Base-by-base conservation (phyloP, 1,140 invertebrate species). In the Lordiphosa mommai region DNA sequence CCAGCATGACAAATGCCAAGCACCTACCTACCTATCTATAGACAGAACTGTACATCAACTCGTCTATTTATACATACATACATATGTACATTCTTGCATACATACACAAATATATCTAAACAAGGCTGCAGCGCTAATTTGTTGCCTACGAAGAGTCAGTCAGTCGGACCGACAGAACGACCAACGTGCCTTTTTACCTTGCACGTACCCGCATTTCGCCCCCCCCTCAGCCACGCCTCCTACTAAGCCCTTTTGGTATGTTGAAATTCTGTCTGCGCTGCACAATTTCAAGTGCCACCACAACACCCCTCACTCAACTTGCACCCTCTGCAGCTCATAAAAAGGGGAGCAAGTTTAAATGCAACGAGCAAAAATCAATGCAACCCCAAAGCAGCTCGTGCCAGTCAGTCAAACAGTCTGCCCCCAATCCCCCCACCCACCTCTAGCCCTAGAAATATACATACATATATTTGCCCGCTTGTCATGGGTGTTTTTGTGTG, bases 291-390 rank as follows among this genome's bases (percentile, higher is more conserved):
- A 85, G 73, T 68, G 47, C 47, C 41, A 36, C 32, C 16, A n/a
- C n/a, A 37, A 16, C 50, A 6, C 29, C 30, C 34, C 16, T 8
- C n/a, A 30, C 1, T 38, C 16, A 10, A 10, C 5, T 12, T 13
- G 36, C 14, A 27, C 36, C 48, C 43, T 52, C 36, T n/a, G 9
- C 30, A 50, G 33, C 56, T 29, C 33, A 50, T 12, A 37, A 56
- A 86, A 86, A 66, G 80, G 82, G 80, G 74, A 85, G 80, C 80
- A 85, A 85, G 80, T 85, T 85, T 86, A 86, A 86, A 85, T 85
- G 80, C 80, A 86, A 60, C 66, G 71, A 79, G 80, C 76, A 80
- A 80, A 85, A 85, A 80, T 85, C 80, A 86, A 85, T 85, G 80
- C 76, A 82, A 69, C 74, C 74, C 74, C 74, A 73, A 59, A 79